These are phyloP conservation scores for Montipora capricornis DNA, from an alignment of 64 coral and sea anemone genomes.

Conservation along the genomic window DNA sequence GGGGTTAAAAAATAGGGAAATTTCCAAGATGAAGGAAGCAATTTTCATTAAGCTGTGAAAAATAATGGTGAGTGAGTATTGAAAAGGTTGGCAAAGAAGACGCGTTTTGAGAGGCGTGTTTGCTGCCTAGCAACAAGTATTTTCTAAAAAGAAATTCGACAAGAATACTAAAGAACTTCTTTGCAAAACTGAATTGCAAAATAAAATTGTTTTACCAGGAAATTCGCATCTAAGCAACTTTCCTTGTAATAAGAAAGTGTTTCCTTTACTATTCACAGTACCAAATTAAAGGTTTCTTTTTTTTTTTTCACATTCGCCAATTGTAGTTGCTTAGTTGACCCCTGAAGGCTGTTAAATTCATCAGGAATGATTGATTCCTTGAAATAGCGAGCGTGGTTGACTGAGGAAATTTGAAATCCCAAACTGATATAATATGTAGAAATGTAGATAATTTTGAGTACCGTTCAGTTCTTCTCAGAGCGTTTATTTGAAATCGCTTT, in stretches of 20 bases:
- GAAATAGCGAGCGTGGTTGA: not conserved
- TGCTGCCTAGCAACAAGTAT: not conserved
- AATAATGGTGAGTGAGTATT: not conserved
- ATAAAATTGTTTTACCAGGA: not conserved
- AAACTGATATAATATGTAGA: not conserved
- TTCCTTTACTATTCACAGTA: not conserved
- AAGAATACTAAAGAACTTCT: not conserved
- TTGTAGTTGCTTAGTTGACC: not conserved
- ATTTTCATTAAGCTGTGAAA: constrained; percentile 7
- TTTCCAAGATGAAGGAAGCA: not conserved
- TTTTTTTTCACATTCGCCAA: not conserved
- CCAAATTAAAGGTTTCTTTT: too few species aligned
- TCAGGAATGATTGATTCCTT: not conserved
- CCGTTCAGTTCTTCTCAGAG: not conserved
- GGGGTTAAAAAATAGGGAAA: not conserved
- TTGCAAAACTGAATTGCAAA: not conserved
- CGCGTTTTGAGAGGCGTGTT: not conserved
- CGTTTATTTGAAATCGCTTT: not conserved
- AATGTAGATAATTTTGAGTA: not conserved
- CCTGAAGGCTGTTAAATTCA: too few species aligned
- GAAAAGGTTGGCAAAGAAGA: not conserved
- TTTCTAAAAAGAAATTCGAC: constrained; percentile 9
- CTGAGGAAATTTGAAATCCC: not conserved
- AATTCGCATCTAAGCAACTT: not conserved
- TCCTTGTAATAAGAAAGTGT: constrained; percentile 8